These are phyloP conservation scores for Tachypleus tridentatus DNA, from an alignment of 1,140 invertebrate genomes.

Conservation along the genomic window DNA sequence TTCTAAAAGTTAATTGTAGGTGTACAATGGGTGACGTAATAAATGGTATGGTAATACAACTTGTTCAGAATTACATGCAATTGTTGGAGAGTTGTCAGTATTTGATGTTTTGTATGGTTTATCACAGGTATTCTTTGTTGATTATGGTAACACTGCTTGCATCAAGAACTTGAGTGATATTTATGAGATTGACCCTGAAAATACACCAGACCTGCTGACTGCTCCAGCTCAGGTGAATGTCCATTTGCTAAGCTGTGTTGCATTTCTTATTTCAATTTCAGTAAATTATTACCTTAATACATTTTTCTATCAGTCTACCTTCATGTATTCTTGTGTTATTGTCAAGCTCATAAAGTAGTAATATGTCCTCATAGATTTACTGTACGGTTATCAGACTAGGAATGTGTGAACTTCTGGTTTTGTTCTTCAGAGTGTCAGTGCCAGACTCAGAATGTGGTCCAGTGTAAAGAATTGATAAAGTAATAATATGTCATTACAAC, in stretches of 20 bases:
- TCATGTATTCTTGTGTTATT: not conserved
- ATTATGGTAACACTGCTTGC: slow-evolving; percentile 52
- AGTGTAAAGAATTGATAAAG: too few relatives aligned
- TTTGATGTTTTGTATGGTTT: slow-evolving; percentile 11
- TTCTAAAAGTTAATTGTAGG: too few relatives aligned
- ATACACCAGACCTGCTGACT: slow-evolving; percentile 17
- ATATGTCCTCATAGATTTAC: too few relatives aligned
- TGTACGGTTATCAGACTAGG: too few relatives aligned
- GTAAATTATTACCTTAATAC: not conserved
- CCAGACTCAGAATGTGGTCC: too few relatives aligned
- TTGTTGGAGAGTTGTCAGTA: not conserved
- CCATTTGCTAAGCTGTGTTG: not conserved
- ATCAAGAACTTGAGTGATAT: slow-evolving; percentile 23
- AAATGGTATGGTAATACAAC: too few relatives aligned
- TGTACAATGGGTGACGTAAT: too few relatives aligned
- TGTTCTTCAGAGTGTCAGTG: too few relatives aligned
- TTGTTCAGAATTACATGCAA: not conserved
- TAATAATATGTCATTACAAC: too few relatives aligned
- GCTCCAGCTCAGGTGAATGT: slow-evolving; percentile 26
- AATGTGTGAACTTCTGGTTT: too few relatives aligned
- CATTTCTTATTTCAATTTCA: not conserved
- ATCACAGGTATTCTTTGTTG: slow-evolving; percentile 54
- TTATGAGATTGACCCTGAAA: slow-evolving; percentile 9
- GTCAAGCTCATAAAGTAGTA: too few relatives aligned
- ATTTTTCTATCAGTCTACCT: not conserved